phyloP scores from a whole-genome alignment of 2,797 vertebrate species.

The Tenualosa ilisha region DNA sequence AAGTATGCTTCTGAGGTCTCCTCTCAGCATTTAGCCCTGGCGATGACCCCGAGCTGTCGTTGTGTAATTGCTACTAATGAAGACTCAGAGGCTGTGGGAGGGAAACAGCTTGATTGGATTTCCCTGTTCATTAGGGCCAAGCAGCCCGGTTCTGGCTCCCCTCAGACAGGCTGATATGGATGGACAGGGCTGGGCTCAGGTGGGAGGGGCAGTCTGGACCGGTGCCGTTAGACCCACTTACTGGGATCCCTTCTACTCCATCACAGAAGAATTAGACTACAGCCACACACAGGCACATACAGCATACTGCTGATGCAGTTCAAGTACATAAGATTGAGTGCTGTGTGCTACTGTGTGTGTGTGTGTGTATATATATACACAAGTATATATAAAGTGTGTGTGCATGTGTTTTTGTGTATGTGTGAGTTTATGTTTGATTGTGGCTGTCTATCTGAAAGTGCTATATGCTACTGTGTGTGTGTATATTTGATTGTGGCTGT shows the following conservation, averaged over 20 bases:
- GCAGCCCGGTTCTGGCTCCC: neutral
- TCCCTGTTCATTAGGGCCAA: neutral
- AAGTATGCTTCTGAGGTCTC: neutral
- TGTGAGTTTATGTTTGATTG: too few relatives aligned
- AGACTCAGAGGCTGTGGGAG: neutral
- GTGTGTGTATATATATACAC: too few relatives aligned
- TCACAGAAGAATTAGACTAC: neutral
- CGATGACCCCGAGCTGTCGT: neutral
- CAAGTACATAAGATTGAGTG: too few relatives aligned
- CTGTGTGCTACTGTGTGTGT: too few relatives aligned
- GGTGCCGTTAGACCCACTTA: too few relatives aligned
- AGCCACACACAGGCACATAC: too few relatives aligned
- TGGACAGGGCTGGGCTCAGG: neutral
- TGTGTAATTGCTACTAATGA: neutral
- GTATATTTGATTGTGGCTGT: too few relatives aligned
- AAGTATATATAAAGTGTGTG: too few relatives aligned
- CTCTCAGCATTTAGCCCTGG: neutral
- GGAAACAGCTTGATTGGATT: constrained; percentile 1
- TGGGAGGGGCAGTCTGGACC: neutral
- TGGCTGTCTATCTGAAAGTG: too few relatives aligned
- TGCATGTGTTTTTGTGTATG: too few relatives aligned
- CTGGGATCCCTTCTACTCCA: neutral
- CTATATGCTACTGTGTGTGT: too few relatives aligned
- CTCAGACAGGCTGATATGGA: neutral
- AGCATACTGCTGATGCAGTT: too few relatives aligned